Evolutionary conservation across 1,140 invertebrate genomes (phyloP).

Genomic region (Paraescarpia echinospica): DNA sequence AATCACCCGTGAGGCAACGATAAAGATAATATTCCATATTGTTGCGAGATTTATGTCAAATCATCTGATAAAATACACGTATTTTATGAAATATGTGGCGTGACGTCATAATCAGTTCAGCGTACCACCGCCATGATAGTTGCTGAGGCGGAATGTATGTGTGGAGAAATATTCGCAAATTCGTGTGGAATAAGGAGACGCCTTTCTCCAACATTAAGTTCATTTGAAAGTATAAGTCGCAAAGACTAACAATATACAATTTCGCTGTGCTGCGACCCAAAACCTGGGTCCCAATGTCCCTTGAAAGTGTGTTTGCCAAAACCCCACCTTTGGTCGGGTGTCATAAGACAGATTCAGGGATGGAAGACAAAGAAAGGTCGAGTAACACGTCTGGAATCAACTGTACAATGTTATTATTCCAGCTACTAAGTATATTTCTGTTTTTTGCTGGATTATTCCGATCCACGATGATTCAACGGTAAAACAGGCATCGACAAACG

Average conservation of each 20-base stretch:
- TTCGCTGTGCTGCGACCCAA: conserved; percentile 15
- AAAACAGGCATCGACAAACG: not conserved
- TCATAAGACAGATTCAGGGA: conserved; percentile 32
- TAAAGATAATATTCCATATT: not conserved
- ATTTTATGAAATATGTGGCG: not conserved
- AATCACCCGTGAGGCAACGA: not conserved
- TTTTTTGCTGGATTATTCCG: not conserved
- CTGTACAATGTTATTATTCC: conserved; percentile 16
- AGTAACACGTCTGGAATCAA: conserved; percentile 31
- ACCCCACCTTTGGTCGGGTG: conserved; percentile 30
- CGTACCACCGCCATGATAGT: not conserved
- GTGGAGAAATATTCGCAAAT: conserved; percentile 23
- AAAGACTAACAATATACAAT: conserved; percentile 24
- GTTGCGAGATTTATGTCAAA: not conserved
- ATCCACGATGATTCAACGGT: not conserved
- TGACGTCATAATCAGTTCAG: conserved; percentile 16
- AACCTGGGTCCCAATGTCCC: conserved; percentile 32
- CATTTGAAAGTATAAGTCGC: conserved; percentile 22
- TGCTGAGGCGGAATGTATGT: conserved; percentile 10
- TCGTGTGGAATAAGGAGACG: conserved; percentile 19
- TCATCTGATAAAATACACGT: not conserved
- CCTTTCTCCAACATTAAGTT: conserved; percentile 23
- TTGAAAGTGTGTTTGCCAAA: conserved; percentile 33
- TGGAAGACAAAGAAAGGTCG: conserved; percentile 39
- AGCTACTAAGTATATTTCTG: conserved; percentile 1